Evolutionary conservation across 2,888 invertebrate genomes (phyloP), one percentile per base, ranked within the genome.

Genomic region (Anodontia alba): DNA sequence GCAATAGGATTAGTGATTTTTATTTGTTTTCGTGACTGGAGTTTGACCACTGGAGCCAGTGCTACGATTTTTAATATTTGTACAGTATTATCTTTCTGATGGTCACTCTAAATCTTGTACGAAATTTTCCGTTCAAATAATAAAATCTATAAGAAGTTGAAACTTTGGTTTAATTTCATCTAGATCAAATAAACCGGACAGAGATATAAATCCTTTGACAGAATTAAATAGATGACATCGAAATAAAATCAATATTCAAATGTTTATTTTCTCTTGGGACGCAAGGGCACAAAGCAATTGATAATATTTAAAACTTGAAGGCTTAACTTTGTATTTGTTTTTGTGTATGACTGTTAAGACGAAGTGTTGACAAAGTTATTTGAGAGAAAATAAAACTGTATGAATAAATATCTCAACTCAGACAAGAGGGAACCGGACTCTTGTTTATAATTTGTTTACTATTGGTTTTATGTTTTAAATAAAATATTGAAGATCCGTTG

Each of bases 201-300:
- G 62, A 31, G 62, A 62, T 15, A 62, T 62, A 62, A 81, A 69
- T 78, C 80, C 79, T 80, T 73, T 78, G 80, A 79, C 79, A 68
- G 81, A 78, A 80, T 78, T 81, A 77, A 77, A 83, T 76, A 75
- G 80, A 78, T 81, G 66, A 73, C 74, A 66, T 77, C 68, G 33
- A 76, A 57, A 73, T 73, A 70, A 85, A 88, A 86, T 86, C 86
- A 86, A 86, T 83, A 86, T 69, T 76, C 78, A 77, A 80, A 83
- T 88, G 86, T 88, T 86, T 86, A 82, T 86, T 85, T 87, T 84
- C 80, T 57, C 75, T 72, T 67, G 38, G 54, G 69, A 80, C 81
- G 79, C 73, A 81, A 81, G 69, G 81, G 81, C 68, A 82, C 84
- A 81, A 78, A 81, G 81, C 46, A 57, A 80, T 78, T 80, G 80